These are phyloP conservation scores for Luperina nickerlii DNA, from an alignment of 2,888 invertebrate genomes.

Conservation along the genomic window DNA sequence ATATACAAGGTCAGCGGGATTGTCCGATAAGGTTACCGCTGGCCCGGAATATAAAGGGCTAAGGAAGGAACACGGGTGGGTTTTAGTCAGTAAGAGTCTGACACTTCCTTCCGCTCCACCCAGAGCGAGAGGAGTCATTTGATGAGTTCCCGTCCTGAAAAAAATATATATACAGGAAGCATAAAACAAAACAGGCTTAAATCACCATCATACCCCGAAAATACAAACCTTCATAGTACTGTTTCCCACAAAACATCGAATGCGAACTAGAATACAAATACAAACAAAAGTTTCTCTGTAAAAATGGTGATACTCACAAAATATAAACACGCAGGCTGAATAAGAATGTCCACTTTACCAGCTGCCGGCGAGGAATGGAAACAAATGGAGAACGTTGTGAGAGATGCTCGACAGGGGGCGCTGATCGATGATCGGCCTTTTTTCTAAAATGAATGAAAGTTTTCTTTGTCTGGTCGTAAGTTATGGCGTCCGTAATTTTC, in stretches of 20 bases:
- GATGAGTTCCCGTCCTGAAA: no score
- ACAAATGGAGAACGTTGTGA: conserved; percentile 69
- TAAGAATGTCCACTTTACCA: conserved; percentile 73
- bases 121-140: no score
- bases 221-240: background rate
- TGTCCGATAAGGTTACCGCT: no score
- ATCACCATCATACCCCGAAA: background rate
- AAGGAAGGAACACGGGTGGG: no score
- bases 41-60: no score
- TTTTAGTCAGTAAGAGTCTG: no score
- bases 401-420: conserved; percentile 45
- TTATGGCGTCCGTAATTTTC: background rate
- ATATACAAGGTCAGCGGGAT: background rate
- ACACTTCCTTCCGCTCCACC: no score
- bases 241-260: background rate
- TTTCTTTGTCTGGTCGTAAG: conserved; percentile 3
- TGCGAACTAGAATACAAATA: conserved; percentile 15
- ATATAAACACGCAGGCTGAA: conserved; percentile 52
- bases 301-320: conserved; percentile 25
- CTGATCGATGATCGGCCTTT: background rate
- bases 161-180: no score
- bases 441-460: background rate
- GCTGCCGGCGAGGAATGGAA: conserved; percentile 64
- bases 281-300: background rate
- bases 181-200: background rate